These are phyloP conservation scores for Centruroides sculpturatus DNA, from an alignment of 1,140 invertebrate species.

Conservation along the genomic window DNA sequence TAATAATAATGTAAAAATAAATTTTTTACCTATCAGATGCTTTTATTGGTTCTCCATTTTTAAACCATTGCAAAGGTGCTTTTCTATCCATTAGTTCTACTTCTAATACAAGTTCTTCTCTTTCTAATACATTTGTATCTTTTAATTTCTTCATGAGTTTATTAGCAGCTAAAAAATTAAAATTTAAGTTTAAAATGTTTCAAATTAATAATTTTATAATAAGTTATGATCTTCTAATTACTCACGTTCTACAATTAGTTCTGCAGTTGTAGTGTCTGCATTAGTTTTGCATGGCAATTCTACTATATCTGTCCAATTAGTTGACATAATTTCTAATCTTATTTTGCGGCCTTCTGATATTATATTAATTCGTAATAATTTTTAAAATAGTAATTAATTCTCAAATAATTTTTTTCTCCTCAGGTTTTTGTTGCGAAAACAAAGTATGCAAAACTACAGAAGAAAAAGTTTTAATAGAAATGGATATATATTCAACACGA, in stretches of 20 bases:
- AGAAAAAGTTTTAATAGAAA: too few relatives aligned
- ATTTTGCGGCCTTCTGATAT: slow-evolving; percentile 31
- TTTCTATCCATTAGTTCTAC: slow-evolving; percentile 90
- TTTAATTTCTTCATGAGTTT: slow-evolving; percentile 93
- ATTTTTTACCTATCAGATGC: slow-evolving; percentile 45
- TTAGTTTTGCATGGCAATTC: slow-evolving; percentile 80
- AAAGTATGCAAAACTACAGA: too few relatives aligned
- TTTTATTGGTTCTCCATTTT: slow-evolving; percentile 74
- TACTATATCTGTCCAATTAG: slow-evolving; percentile 81
- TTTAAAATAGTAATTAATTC: too few relatives aligned
- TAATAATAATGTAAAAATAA: too few relatives aligned
- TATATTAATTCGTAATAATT: slow-evolving; percentile 16
- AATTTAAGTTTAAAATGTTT: background rate
- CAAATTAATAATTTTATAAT: background rate
- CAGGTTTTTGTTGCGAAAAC: too few relatives aligned
- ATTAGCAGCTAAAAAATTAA: slow-evolving; percentile 55
- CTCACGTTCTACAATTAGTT: slow-evolving; percentile 86
- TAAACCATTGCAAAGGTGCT: slow-evolving; percentile 77
- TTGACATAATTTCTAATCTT: slow-evolving; percentile 81
- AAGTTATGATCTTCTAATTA: slow-evolving; percentile 13
- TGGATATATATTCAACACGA: too few relatives aligned
- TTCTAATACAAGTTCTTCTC: slow-evolving; percentile 77
- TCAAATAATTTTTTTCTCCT: too few relatives aligned
- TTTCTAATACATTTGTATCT: slow-evolving; percentile 75
- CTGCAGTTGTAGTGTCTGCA: slow-evolving; percentile 79